These are phyloP conservation scores for Threskiornis aethiopicus DNA, from an alignment of 2,797 vertebrate species.

Conservation along the genomic window DNA sequence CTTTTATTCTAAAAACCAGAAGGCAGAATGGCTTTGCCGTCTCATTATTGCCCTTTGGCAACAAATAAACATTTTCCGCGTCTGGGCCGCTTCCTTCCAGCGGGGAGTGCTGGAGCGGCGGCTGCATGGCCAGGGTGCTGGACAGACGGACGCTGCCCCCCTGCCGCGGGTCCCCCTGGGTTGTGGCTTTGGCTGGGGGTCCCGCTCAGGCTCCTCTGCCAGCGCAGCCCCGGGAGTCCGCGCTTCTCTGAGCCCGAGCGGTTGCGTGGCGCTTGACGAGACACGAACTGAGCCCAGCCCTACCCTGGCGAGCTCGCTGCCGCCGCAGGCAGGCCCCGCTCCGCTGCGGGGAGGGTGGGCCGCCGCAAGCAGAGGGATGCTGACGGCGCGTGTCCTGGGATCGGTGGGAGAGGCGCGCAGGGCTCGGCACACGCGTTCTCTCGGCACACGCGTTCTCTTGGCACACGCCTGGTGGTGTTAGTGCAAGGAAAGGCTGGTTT, in stretches of 20 bases:
- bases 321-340: background rate
- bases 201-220: background rate
- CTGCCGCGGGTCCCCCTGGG: background rate
- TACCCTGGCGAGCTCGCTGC: background rate
- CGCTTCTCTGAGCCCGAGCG: background rate
- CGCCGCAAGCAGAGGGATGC: background rate
- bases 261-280: background rate
- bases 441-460: background rate
- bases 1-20: background rate
- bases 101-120: background rate
- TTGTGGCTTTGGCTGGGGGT: background rate
- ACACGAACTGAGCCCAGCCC: background rate
- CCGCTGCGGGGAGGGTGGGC: too few relatives aligned
- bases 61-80: background rate
- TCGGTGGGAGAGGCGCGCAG: accelerated
- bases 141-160: background rate
- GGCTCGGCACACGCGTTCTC: background rate
- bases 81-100: background rate
- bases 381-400: background rate
- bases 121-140: accelerated
- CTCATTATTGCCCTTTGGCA: background rate
- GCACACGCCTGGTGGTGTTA: background rate
- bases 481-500: background rate
- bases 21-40: background rate
- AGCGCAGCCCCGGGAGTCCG: background rate